These are phyloP conservation scores for Lineus longissimus DNA, from an alignment of 1,140 invertebrate genomes.

Conservation along the genomic window DNA sequence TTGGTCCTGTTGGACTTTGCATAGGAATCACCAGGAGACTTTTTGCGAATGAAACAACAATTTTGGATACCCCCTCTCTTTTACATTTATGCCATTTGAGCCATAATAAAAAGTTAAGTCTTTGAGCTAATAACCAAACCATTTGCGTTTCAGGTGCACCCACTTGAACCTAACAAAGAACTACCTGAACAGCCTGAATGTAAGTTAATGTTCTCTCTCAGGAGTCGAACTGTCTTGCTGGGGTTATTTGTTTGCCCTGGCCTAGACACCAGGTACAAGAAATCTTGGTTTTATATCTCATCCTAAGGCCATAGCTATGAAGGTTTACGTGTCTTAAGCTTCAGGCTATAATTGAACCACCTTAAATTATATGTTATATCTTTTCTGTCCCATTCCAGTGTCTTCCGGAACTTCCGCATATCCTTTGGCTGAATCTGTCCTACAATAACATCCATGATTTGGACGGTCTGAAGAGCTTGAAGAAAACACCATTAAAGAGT, in stretches of 20 bases:
- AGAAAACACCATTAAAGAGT: neutral
- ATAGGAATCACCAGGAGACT: neutral
- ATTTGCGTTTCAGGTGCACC: slow-evolving; percentile 1
- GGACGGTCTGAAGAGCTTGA: neutral
- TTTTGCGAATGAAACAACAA: neutral
- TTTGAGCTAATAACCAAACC: too few species aligned
- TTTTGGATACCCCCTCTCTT: neutral
- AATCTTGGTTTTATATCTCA: too few species aligned
- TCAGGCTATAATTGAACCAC: too few species aligned
- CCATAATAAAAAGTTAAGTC: too few species aligned
- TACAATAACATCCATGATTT: neutral
- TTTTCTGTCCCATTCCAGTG: too few species aligned
- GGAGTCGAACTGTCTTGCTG: neutral
- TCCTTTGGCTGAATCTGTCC: neutral
- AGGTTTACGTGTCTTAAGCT: too few species aligned
- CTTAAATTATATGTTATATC: too few species aligned
- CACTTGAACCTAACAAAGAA: neutral
- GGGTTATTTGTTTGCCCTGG: too few species aligned
- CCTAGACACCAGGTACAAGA: too few species aligned
- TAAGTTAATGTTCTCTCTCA: neutral
- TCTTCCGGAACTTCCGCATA: neutral
- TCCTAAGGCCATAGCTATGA: too few species aligned
- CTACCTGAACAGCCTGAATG: neutral
- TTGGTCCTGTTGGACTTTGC: neutral
- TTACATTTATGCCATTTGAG: too few species aligned